Evolutionary conservation across 1,140 invertebrate genomes (phyloP), one percentile per base, ranked within the genome.

Genomic region (Scylla paramamosain): DNA sequence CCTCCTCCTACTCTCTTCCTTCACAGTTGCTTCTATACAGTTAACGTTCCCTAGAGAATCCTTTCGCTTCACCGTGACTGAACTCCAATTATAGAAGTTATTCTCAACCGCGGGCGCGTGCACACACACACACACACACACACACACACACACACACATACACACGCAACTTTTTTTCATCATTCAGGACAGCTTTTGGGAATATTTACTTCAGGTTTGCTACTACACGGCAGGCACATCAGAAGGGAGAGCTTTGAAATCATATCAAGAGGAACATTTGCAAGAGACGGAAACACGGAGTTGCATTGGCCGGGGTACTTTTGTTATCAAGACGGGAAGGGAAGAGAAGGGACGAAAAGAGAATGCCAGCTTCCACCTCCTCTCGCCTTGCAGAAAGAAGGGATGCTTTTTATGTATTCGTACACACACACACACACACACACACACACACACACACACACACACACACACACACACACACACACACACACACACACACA

Each of bases 401-500:
- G 39, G 39, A 39, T 59, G 52, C 3, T 59, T 59, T 59, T 59
- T 59, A 59, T 20, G 52, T 59, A 86, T 25, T 14, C 83, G 25
- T 25, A 86, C 83, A 86, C 83, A 86, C 16, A 86, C 83, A 86
- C 83, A 86, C 83, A 86, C 83, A 86, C 83, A 86, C 83, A 86
- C 83, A 86, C 83, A 86, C 83, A 86, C 83, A 86, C 83, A 86
- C 83, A 86, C 83, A 86, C 83, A 86, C 83, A 86, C 83, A 86
- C 83, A 86, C 83, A 86, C 83, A 86, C 83, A 86, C 83, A 86
- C 83, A 86, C 83, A 86, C n/a, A 86, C 83, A 86, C 83, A n/a
- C n/a, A 86, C 83, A n/a, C 83, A n/a, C 83, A n/a, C 83, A 84
- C 83, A 84, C 83, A 84, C 83, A 84, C 83, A 84, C 83, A 84